A percentile compares a stretch with the other conserved stretches of the same genome.
These are phyloP conservation scores for Acleris cristana DNA, from an alignment of 2,888 invertebrate genomes.

Conservation along the genomic window DNA sequence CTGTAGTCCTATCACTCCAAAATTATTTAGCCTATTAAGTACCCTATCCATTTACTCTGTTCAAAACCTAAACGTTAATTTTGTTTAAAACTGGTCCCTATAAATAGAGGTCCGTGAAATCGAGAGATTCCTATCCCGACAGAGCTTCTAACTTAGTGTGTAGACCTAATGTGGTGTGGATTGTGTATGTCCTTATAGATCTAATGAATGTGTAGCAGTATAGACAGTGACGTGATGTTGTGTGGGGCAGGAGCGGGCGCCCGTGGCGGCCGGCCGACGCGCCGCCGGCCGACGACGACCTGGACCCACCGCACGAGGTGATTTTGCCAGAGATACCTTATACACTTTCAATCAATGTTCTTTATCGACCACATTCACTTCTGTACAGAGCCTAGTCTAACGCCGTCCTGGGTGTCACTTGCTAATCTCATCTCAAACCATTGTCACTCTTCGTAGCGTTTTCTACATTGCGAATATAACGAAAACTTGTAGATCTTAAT, in stretches of 20 bases:
- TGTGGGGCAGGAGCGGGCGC: conserved; percentile 80
- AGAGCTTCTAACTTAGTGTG: not conserved
- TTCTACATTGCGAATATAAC: conserved; percentile 31
- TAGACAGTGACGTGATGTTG: conserved; percentile 65
- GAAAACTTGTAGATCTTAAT: conserved; percentile 28
- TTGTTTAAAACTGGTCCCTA: too few relatives aligned
- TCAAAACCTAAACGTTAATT: too few relatives aligned
- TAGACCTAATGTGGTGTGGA: conserved; percentile 11
- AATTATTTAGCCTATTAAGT: too few relatives aligned
- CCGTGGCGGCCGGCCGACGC: conserved; percentile 74
- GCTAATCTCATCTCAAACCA: conserved; percentile 52
- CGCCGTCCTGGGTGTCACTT: conserved; percentile 74
- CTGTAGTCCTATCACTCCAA: too few relatives aligned
- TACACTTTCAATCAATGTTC: conserved; percentile 56
- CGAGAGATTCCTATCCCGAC: not conserved
- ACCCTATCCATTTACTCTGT: too few relatives aligned
- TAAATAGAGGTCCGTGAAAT: not conserved
- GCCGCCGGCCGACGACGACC: conserved; percentile 72
- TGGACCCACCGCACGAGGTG: conserved; percentile 81
- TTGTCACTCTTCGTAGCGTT: conserved; percentile 41
- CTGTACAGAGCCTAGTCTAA: conserved; percentile 63
- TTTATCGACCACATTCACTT: conserved; percentile 70
- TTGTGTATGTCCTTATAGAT: conserved; percentile 25
- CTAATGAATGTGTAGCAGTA: conserved; percentile 34
- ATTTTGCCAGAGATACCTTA: conserved; percentile 83